Evolutionary conservation across 92 coral and sea anemone species (phyloP).

Genomic region (Phenganax subtilis): DNA sequence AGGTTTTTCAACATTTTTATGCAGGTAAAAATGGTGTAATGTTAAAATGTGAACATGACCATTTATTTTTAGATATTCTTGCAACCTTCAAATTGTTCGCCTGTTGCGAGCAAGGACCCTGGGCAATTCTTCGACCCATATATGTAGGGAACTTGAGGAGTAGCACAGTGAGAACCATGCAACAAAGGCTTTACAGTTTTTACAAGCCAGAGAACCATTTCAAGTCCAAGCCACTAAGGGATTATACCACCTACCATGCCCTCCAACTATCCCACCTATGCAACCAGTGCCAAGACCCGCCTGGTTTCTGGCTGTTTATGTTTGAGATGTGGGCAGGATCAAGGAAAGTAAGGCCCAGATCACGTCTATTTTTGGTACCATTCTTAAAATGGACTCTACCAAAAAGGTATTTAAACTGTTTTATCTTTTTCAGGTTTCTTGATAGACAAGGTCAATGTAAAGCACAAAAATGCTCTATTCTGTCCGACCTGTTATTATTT

Average conservation of each 20-base stretch:
- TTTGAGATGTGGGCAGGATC: conserved; percentile 35
- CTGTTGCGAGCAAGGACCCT: conserved; percentile 4
- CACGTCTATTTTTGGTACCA: no score
- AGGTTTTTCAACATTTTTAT: background rate
- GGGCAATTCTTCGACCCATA: conserved; percentile 21
- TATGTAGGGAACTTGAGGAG: conserved; percentile 20
- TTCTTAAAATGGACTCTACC: no score
- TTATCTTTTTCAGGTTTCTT: no score
- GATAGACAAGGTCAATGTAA: no score
- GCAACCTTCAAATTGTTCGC: conserved; percentile 21
- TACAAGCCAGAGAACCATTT: conserved; percentile 16
- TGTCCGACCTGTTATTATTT: no score
- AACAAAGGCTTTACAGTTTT: conserved; percentile 11
- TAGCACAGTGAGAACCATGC: conserved; percentile 29
- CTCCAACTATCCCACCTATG: conserved; percentile 29
- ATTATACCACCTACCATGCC: background rate
- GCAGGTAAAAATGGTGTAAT: background rate
- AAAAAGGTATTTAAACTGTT: no score
- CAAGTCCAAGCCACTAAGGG: background rate
- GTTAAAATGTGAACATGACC: background rate
- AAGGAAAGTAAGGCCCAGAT: background rate
- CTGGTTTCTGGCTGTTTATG: conserved; percentile 45
- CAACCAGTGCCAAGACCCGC: conserved; percentile 26
- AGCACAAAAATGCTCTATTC: no score
- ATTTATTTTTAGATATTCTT: background rate